Evolutionary conservation across 2,888 invertebrate genomes (phyloP).

Genomic region (Dolichomitus sp.): DNA sequence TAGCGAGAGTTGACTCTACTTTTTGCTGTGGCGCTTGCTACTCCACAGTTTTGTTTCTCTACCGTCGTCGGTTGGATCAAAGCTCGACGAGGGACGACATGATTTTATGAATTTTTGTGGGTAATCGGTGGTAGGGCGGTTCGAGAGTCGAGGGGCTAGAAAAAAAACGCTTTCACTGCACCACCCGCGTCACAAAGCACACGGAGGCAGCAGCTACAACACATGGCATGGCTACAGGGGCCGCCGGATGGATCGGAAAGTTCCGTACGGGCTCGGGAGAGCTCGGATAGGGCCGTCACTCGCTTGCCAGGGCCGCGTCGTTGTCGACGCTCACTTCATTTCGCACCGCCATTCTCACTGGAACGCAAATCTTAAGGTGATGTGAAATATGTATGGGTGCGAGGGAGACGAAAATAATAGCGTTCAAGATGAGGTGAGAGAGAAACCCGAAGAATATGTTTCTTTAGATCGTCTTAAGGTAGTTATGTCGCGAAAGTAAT

Average conservation of each 20-base stretch:
- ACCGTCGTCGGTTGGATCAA: not conserved
- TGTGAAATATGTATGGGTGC: no score
- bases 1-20: slow-evolving; percentile 29
- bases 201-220: slow-evolving; percentile 68
- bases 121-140: not conserved
- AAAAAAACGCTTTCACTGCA: slow-evolving; percentile 67
- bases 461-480: no score
- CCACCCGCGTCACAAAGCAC: slow-evolving; percentile 71
- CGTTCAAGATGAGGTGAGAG: no score
- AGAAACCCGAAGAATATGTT: no score
- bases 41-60: not conserved
- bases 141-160: slow-evolving; percentile 1
- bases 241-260: slow-evolving; percentile 36
- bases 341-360: slow-evolving; percentile 5
- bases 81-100: not conserved
- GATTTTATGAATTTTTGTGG: not conserved
- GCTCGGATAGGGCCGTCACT: slow-evolving; percentile 59
- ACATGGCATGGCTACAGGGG: slow-evolving; percentile 69
- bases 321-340: slow-evolving; percentile 8
- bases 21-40: not conserved
- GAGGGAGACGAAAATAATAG: no score
- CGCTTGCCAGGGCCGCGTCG: slow-evolving; percentile 43
- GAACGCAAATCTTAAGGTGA: not conserved
- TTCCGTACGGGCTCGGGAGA: slow-evolving; percentile 42
- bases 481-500: no score